These are phyloP conservation scores for Sphenopsis melanotis DNA, from an alignment of 2,797 vertebrate genomes.

Conservation along the genomic window DNA sequence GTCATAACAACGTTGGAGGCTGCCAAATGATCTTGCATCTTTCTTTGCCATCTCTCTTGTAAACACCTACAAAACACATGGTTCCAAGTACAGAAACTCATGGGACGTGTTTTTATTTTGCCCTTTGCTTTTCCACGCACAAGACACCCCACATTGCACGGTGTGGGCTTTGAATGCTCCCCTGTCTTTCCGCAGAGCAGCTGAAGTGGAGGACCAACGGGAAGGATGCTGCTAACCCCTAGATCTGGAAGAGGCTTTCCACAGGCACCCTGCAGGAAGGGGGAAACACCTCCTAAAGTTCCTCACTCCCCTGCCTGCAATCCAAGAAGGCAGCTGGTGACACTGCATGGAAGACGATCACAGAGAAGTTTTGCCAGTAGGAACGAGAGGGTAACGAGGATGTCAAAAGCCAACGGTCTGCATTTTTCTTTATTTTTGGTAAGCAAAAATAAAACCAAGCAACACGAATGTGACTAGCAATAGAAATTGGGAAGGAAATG, in stretches of 20 bases:
- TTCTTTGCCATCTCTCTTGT: neutral
- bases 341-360: accelerated
- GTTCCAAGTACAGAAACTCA: neutral
- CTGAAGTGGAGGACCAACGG: neutral
- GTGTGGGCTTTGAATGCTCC: neutral
- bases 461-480: neutral
- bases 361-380: neutral
- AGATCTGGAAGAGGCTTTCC: neutral
- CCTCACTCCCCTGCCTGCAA: neutral
- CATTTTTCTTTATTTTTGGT: neutral
- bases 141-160: accelerated
- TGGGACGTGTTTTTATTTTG: neutral
- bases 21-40: neutral
- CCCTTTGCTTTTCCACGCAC: neutral
- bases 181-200: neutral
- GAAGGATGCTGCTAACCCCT: neutral
- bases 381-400: neutral
- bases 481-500: neutral
- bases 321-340: neutral
- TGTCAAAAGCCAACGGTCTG: neutral
- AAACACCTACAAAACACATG: neutral
- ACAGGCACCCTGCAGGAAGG: neutral
- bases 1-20: neutral
- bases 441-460: neutral
- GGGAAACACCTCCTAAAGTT: neutral